phyloP scores from a whole-genome alignment of 2,888 invertebrate genomes.

The Amaurobius ferox region DNA sequence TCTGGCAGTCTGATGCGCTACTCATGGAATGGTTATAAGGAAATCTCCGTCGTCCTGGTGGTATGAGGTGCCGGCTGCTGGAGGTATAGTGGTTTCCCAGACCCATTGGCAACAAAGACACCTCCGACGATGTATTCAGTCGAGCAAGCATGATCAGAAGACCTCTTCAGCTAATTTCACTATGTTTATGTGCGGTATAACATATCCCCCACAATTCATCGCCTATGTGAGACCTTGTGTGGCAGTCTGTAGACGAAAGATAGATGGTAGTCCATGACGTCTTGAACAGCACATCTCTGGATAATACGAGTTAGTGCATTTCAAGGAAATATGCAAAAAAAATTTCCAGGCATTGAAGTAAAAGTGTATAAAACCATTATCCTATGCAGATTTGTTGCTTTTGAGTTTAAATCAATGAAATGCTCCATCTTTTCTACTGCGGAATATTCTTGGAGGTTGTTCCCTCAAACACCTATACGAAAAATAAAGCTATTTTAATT shows the following conservation, averaged over 20 bases:
- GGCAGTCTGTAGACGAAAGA: neutral
- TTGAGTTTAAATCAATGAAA: too few species aligned
- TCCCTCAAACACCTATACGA: too few species aligned
- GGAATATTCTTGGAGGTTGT: too few species aligned
- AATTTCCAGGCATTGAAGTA: too few species aligned
- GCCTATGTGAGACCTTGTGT: neutral
- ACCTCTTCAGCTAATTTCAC: neutral
- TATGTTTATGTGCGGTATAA: neutral
- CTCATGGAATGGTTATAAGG: slow-evolving; percentile 59
- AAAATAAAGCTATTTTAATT: too few species aligned
- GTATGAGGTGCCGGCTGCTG: slow-evolving; percentile 41
- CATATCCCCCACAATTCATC: neutral
- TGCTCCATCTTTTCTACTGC: too few species aligned
- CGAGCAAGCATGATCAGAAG: slow-evolving; percentile 40
- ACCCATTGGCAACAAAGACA: slow-evolving; percentile 61
- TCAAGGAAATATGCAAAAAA: too few species aligned
- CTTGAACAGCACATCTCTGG: neutral
- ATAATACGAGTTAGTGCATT: too few species aligned
- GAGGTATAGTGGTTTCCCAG: slow-evolving; percentile 61
- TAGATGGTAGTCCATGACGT: neutral
- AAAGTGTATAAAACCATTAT: too few species aligned
- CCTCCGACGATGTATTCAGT: slow-evolving; percentile 52
- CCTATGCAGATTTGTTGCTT: too few species aligned
- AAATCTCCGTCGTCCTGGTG: slow-evolving; percentile 34
- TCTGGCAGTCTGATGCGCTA: slow-evolving; percentile 35